These are phyloP conservation scores for Hiodon tergisus DNA, from an alignment of 2,113 vertebrate genomes.

Conservation along the genomic window DNA sequence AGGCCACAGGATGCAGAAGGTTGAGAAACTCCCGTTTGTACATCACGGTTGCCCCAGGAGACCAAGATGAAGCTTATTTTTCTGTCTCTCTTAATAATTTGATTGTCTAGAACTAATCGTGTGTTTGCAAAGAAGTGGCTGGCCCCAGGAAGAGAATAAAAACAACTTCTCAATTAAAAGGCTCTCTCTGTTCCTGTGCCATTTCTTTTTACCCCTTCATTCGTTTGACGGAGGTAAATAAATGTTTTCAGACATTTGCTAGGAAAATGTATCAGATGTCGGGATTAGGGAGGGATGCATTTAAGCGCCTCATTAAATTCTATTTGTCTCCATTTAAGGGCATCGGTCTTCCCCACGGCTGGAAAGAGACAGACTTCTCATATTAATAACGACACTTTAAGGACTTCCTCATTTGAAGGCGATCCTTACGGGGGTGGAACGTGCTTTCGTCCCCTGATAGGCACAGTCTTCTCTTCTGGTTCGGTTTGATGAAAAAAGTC, in stretches of 20 bases:
- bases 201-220: conserved; percentile 27
- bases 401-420: neutral
- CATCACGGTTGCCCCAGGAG: neutral
- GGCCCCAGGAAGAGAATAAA: neutral
- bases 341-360: neutral
- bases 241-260: conserved; percentile 19
- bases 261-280: conserved; percentile 15
- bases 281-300: conserved; percentile 36
- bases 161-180: neutral
- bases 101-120: conserved; percentile 1
- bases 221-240: conserved; percentile 46
- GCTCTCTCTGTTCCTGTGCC: neutral
- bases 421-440: neutral
- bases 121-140: neutral
- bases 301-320: conserved; percentile 50
- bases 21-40: neutral
- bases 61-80: neutral
- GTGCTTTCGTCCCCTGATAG: conserved; percentile 23
- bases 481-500: conserved; percentile 31
- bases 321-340: conserved; percentile 3
- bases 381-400: neutral
- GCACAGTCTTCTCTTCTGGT: conserved; percentile 16
- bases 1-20: neutral
- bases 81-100: neutral
- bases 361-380: neutral